Evolutionary conservation across 2,888 invertebrate species (phyloP).

Genomic region (Caenorhabditis uteleia): DNA sequence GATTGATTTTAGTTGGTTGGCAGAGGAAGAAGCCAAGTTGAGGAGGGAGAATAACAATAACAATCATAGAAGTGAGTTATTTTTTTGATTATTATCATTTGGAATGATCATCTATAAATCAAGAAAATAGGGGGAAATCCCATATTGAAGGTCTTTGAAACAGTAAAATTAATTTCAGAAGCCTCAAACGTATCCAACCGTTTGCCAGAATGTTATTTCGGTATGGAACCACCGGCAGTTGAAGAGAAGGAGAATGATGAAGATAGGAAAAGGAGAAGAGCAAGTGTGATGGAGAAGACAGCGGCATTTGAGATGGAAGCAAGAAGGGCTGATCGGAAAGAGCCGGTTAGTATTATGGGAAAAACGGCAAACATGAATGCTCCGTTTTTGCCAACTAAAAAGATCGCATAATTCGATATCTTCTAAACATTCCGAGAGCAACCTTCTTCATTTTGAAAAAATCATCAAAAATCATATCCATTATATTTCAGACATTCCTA

Average conservation of each 20-base stretch:
- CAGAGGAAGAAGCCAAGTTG: conserved; percentile 48
- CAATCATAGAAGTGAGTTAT: conserved; percentile 19
- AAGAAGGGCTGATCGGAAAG: conserved; percentile 25
- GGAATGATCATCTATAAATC: too few species aligned
- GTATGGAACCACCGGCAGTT: conserved; percentile 43
- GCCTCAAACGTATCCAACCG: neutral
- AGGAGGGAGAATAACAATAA: conserved; percentile 18
- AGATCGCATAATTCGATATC: neutral
- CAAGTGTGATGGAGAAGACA: conserved; percentile 34
- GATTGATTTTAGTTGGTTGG: conserved; percentile 53
- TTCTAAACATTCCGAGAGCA: neutral
- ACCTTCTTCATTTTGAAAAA: neutral
- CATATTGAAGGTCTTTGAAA: too few species aligned
- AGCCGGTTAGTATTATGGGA: conserved; percentile 20
- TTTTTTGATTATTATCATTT: too few species aligned
- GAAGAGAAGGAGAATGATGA: conserved; percentile 23
- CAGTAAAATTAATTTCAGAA: neutral
- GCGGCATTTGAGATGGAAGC: conserved; percentile 33
- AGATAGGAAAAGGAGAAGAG: conserved; percentile 18
- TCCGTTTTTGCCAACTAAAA: neutral
- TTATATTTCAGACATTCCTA: conserved; percentile 17
- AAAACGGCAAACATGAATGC: neutral
- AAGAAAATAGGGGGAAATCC: neutral
- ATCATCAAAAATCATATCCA: neutral
- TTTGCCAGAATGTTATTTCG: conserved; percentile 42